A percentile compares a stretch with the other conserved stretches of the same genome.
These are phyloP conservation scores for Danionella dracula DNA, from an alignment of 2,797 vertebrate species.

Conservation along the genomic window DNA sequence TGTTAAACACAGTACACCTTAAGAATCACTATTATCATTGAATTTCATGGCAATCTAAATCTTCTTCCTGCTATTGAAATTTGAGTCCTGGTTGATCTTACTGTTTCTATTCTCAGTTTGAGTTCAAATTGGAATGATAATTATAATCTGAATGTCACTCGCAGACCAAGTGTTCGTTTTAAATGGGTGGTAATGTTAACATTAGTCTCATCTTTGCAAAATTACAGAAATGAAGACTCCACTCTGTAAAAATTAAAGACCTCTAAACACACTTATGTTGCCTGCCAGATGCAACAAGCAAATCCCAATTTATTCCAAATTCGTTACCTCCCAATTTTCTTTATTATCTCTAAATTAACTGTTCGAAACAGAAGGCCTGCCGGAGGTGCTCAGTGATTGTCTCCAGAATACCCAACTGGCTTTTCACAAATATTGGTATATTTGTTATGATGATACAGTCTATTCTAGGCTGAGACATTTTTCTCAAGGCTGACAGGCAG, in stretches of 20 bases:
- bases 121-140: too few species aligned
- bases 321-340: slow-evolving; percentile 32
- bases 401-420: slow-evolving; percentile 27
- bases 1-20: too few species aligned
- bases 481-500: slow-evolving; percentile 27
- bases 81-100: too few species aligned
- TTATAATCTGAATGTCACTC: too few species aligned
- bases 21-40: too few species aligned
- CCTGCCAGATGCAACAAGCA: slow-evolving; percentile 19
- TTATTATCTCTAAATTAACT: slow-evolving; percentile 41
- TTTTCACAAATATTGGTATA: slow-evolving; percentile 35
- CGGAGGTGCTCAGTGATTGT: slow-evolving; percentile 6
- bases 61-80: too few species aligned
- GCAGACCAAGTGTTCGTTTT: too few species aligned
- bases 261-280: background rate
- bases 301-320: slow-evolving; percentile 25
- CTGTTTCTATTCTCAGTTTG: too few species aligned
- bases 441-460: slow-evolving; percentile 35
- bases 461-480: slow-evolving; percentile 20
- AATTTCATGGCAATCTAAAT: too few species aligned
- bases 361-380: slow-evolving; percentile 11
- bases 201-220: background rate
- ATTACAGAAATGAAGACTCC: background rate
- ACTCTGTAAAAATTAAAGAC: background rate
- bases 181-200: background rate